Base-by-base conservation (phyloP, 2,888 invertebrate species). In the Bellardia bayeri region DNA sequence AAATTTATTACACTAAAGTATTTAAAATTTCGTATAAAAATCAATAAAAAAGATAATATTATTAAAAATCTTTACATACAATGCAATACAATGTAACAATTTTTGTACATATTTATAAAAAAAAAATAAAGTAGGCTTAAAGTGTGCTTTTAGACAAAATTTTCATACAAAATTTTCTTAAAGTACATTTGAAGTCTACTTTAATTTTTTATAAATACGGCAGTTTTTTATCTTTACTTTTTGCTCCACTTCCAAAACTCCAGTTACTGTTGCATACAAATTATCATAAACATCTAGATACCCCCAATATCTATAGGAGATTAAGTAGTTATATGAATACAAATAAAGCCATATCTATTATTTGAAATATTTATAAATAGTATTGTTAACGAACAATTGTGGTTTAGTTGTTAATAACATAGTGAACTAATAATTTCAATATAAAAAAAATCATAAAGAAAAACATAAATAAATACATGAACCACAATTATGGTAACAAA, bases 331-430 rank as follows among this genome's bases (percentile, higher is more conserved):
- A n/a, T 42, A 23, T 58, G 6, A 56, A 58, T 11, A 61, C 40
- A 74, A 74, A 58, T 45, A 30, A 42, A 63, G 11, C 8, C 16
- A 63, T 23, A 56, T 37, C n/a, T n/a, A n/a, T n/a, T 40, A 61
- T 45, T 37, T 37, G 9, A 76, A 64, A 85, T 9, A 76, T 58
- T 81, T 85, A 85, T 85, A 85, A 85, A 85, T 81, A 85, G 81
- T 30, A 76, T 81, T 66, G 81, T 58, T 81, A 30, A 23, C 69
- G 30, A 71, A 51, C 56, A 85, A 76, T 81, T 81, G 71, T 71
- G 76, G 76, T 81, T 85, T 85, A 85, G 85, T 85, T 81, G 76
- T 58, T 76, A 76, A 76, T 63, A 76, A 71, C 16, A 49, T n/a
- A 40, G 58, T 75, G 64, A 76, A 56, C 76, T 66, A 81, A 56